phyloP scores from a whole-genome alignment of 2,113 vertebrate species.

The Menura novaehollandiae region DNA sequence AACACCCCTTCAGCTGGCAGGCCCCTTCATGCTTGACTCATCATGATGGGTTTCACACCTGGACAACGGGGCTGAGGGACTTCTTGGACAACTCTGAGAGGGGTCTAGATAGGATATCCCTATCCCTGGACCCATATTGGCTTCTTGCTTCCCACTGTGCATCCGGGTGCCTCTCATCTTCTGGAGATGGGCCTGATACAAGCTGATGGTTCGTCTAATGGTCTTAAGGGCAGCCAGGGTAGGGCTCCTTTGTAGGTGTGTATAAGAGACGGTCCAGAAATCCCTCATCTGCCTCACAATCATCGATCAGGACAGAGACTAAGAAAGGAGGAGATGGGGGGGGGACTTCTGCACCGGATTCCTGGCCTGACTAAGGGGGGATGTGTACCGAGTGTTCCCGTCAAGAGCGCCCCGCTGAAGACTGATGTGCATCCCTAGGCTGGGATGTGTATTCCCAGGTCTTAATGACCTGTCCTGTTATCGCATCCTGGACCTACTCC shows the following conservation, averaged over 20 bases:
- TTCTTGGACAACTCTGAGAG: not conserved
- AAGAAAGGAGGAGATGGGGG: too few species aligned
- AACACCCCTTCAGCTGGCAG: not conserved
- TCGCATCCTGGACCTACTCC: too few species aligned
- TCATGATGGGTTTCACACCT: not conserved
- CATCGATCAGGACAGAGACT: too few species aligned
- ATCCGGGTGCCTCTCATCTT: not conserved
- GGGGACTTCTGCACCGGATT: too few species aligned
- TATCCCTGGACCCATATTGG: not conserved
- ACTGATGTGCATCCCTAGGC: too few species aligned
- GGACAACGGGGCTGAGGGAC: not conserved
- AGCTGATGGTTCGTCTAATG: not conserved
- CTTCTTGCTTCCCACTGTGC: not conserved
- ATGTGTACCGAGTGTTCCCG: too few species aligned
- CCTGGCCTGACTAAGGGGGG: too few species aligned
- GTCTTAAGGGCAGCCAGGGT: not conserved
- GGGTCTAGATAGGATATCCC: not conserved
- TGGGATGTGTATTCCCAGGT: too few species aligned
- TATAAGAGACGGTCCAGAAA: too few species aligned
- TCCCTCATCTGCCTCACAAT: too few species aligned
- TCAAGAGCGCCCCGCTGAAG: too few species aligned
- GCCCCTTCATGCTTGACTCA: not conserved
- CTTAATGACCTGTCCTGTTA: too few species aligned
- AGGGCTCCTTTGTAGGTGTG: not conserved
- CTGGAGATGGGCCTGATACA: not conserved